Percentiles rank a stretch among this genome's conserved stretches.
phyloP scores from a whole-genome alignment of 2,888 invertebrate species.

The Chesias legatella region DNA sequence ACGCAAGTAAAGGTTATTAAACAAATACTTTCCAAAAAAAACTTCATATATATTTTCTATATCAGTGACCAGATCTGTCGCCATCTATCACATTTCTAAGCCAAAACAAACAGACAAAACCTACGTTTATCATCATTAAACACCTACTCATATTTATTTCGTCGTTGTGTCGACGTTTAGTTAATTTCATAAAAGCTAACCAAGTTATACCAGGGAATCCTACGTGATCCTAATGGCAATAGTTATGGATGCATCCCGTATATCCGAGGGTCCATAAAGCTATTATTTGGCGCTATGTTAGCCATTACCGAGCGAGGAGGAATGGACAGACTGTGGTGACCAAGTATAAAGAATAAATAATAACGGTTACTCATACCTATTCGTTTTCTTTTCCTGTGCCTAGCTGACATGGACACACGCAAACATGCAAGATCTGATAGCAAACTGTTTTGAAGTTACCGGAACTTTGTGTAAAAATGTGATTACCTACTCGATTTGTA shows the following conservation, averaged over 20 bases:
- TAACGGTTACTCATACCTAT: not conserved
- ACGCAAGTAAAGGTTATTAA: too few species aligned
- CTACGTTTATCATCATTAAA: too few species aligned
- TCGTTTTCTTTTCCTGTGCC: slow-evolving; percentile 10
- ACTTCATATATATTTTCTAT: too few species aligned
- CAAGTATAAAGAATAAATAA: slow-evolving; percentile 13
- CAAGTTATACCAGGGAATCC: slow-evolving; percentile 8
- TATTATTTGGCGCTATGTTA: slow-evolving; percentile 58
- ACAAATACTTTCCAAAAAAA: too few species aligned
- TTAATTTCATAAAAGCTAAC: slow-evolving; percentile 5
- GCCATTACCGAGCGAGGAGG: slow-evolving; percentile 48
- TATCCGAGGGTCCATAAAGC: slow-evolving; percentile 58
- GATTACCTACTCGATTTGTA: too few species aligned
- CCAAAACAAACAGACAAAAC: too few species aligned
- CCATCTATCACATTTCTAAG: too few species aligned
- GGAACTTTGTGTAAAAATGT: too few species aligned
- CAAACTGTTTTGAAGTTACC: too few species aligned
- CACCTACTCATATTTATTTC: not conserved
- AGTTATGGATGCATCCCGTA: slow-evolving; percentile 19
- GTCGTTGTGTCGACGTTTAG: slow-evolving; percentile 5
- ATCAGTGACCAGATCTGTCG: too few species aligned
- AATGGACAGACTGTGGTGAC: slow-evolving; percentile 35
- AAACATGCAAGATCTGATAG: too few species aligned
- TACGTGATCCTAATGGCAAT: slow-evolving; percentile 27
- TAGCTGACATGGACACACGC: too few species aligned